Evolutionary conservation across 2,797 vertebrate species (phyloP).

Genomic region (Astyanax mexicanus): DNA sequence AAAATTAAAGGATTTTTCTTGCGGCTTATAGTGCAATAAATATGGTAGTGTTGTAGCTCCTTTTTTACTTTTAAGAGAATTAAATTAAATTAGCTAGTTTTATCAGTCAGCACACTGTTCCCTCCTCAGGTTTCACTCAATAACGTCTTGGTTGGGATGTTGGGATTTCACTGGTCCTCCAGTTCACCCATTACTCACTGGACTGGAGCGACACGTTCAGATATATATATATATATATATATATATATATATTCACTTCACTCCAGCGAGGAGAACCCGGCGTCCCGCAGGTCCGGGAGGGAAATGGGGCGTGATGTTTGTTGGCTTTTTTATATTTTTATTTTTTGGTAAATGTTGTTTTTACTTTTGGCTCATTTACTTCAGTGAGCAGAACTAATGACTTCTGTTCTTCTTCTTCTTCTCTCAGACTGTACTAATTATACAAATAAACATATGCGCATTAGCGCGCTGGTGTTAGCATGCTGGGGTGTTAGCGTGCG

Average conservation of each 20-base stretch:
- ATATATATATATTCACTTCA: too few species aligned
- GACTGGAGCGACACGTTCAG: background rate
- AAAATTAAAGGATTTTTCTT: too few species aligned
- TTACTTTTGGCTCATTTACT: slow-evolving; percentile 10
- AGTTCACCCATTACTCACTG: background rate
- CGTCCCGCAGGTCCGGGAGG: slow-evolving; percentile 10
- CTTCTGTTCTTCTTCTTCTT: slow-evolving; percentile 5
- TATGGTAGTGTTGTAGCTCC: too few species aligned
- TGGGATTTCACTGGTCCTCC: slow-evolving; percentile 2
- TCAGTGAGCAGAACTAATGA: slow-evolving; percentile 2
- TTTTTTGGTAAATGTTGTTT: background rate
- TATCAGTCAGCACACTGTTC: background rate
- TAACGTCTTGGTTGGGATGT: slow-evolving; percentile 42
- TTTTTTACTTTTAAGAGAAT: too few species aligned
- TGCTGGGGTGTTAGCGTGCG: background rate
- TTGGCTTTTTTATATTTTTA: background rate
- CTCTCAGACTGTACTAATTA: background rate
- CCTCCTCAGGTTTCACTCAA: slow-evolving; percentile 49
- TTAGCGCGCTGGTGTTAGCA: background rate
- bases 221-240: too few species aligned
- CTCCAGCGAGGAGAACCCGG: slow-evolving; percentile 3
- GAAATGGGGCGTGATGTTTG: slow-evolving; percentile 13
- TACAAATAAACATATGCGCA: background rate
- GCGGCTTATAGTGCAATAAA: too few species aligned
- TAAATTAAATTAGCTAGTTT: too few species aligned